Base-by-base conservation (phyloP, 2,797 vertebrate genomes). In the Pangasius larnaudii region DNA sequence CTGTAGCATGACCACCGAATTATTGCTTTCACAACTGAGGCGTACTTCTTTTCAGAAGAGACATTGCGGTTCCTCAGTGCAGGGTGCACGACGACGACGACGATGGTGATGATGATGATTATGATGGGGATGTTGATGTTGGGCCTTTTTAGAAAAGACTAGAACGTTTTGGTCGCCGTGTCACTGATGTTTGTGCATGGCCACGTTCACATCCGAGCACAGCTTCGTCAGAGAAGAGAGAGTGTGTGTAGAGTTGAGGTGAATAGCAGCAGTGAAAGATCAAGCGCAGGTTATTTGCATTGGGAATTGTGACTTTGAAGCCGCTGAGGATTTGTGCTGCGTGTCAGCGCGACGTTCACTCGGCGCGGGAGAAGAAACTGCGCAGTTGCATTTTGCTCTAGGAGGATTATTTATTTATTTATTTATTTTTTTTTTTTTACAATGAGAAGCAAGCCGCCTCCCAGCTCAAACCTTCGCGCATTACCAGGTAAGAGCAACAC, bases 331-430 rank as follows among this genome's bases (percentile, higher is more conserved):
- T 90, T 58, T 87, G 85, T 85, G 87, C 61, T 92, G 93, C 91
- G 92, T 89, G 90, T 84, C 90, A 85, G 86, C 89, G 90, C 87
- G 92, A 92, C 93, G 94, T 94, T 94, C 94, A 95, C 94, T 91
- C 89, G 67, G 69, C 85, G 89, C 87, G 86, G 71, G 84, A 91
- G 88, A 86, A 93, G 91, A 93, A 93, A 89, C 90, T 88, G 90
- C 90, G 91, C 87, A 92, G 92, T 93, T 91, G 88, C 92, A 22
- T 93, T 92, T 92, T 88, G 71, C 74, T 61, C 83, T 65, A 11
- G 19, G 39, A 9, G 46, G 58, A 42, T 46, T 27, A 3, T 80
- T 58, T 9, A 13, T 53, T 75, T 30, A 8, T 51, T 77, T 51
- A 8, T 51, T 87, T 91, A 72, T 87, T 85, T 75, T 81, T 24